phyloP scores from a whole-genome alignment of 2,113 vertebrate genomes.

The Sigmodon hispidus region DNA sequence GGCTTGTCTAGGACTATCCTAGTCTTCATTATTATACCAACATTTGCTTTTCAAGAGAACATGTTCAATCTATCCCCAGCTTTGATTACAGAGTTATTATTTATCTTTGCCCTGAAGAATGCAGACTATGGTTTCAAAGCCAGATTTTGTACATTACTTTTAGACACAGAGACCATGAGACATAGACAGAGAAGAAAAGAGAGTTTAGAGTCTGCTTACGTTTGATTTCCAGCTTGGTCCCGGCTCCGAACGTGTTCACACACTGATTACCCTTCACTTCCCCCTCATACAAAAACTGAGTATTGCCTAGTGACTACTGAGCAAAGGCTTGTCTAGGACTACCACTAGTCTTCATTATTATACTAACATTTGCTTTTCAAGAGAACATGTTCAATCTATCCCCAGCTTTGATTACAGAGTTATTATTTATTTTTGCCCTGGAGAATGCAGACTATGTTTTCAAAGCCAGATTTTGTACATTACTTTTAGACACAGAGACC shows the following conservation, averaged over 20 bases:
- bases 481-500: neutral
- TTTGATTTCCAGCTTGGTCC: slow-evolving; percentile 68
- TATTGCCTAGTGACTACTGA: neutral
- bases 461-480: neutral
- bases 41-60: neutral
- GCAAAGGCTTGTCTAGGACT: neutral
- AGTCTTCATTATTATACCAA: neutral
- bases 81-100: neutral
- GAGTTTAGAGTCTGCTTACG: slow-evolving; percentile 70
- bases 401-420: neutral
- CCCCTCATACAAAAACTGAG: slow-evolving; percentile 64
- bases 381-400: neutral
- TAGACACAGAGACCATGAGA: neutral
- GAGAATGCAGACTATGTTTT: neutral
- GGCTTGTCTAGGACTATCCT: neutral
- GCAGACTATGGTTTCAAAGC: neutral
- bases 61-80: neutral
- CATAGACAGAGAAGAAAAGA: neutral
- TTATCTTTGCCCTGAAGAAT: neutral
- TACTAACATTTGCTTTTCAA: neutral
- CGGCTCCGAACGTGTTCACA: slow-evolving; percentile 37
- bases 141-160: neutral
- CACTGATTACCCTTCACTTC: slow-evolving; percentile 26
- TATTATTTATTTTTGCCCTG: neutral
- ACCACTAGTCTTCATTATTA: neutral